Evolutionary conservation across 1,140 invertebrate genomes (phyloP), one percentile per base, ranked within the genome.

Genomic region (Linepithema humile): DNA sequence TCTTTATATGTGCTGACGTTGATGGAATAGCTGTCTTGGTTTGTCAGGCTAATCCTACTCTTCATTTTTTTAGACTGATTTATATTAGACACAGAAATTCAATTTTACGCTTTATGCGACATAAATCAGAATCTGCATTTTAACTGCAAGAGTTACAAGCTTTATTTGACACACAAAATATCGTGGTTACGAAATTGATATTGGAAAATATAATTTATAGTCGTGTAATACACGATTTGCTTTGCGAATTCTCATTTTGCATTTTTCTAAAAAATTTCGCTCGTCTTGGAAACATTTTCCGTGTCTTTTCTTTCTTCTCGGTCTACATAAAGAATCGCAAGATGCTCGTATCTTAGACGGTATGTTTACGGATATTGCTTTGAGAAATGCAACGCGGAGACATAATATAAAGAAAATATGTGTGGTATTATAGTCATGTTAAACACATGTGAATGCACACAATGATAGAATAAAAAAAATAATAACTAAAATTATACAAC

Each of bases 41-140:
- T 70, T 38, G 64, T 80, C 75, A 70, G 23, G 26, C 26, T 38
- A 43, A 70, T 80, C 12, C 35, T 6, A 80, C 70, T 80, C 70
- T 45, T 80, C 12, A 80, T 80, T 80, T 80, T 45, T 80, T 80
- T 62, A 70, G 12, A 70, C 45, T 80, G 75, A 80, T 80, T 80
- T 80, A 69, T 80, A 80, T 80, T 70, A 80, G 64, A 70, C 64
- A 38, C 23, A 43, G 23, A 55, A 48, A 69, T 78, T 55, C 35
- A 70, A 70, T 70, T 55, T 10, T 20, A 12, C 17, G 23, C 23
- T 78, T 53, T 69, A 67, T 23, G 75, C 10, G 48, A 80, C 50
- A 55, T 80, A 70, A 70, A 80, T 80, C 64, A 78, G 35, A 40
- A 78, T 35, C 23, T 55, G 48, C 38, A 43, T 80, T 80, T n/a